phyloP scores from a whole-genome alignment of 92 coral and sea anemone genomes.

The Umimayanthus kanabou region DNA sequence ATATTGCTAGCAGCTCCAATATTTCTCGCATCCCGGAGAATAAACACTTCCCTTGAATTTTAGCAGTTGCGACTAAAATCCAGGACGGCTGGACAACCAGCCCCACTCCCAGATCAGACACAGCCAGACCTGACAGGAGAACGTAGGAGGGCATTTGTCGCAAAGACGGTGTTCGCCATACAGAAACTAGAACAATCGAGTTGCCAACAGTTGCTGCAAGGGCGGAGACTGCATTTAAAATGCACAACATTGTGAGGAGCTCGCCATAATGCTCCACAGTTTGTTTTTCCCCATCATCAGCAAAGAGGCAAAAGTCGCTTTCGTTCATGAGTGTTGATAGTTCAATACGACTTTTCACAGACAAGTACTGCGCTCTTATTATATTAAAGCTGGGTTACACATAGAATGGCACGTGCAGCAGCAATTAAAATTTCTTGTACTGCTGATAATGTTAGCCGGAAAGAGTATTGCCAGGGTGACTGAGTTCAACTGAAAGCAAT shows the following conservation, averaged over 20 bases:
- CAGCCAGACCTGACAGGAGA: slow-evolving; percentile 14
- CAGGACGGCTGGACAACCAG: not conserved
- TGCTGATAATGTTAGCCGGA: not conserved
- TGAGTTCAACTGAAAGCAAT: not conserved
- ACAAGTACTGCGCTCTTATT: too few relatives aligned
- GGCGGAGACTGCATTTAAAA: not conserved
- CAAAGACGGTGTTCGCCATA: slow-evolving; percentile 12
- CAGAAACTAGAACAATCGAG: not conserved
- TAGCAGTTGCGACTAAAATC: slow-evolving; percentile 17
- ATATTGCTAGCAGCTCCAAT: not conserved
- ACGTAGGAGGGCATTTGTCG: not conserved
- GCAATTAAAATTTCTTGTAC: too few relatives aligned
- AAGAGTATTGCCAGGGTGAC: not conserved
- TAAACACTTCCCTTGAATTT: slow-evolving; percentile 7
- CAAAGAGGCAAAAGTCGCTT: not conserved
- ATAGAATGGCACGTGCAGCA: not conserved
- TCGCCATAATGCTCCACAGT: not conserved
- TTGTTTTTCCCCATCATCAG: not conserved
- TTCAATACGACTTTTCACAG: not conserved
- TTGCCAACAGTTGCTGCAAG: slow-evolving; percentile 13
- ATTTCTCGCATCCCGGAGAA: slow-evolving; percentile 1
- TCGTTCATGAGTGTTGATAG: not conserved
- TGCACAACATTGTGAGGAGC: not conserved
- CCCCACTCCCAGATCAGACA: slow-evolving; percentile 9
- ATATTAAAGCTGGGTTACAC: not conserved